Evolutionary conservation across 2,113 vertebrate species (phyloP).

Genomic region (Paramormyrops kingsleyae): DNA sequence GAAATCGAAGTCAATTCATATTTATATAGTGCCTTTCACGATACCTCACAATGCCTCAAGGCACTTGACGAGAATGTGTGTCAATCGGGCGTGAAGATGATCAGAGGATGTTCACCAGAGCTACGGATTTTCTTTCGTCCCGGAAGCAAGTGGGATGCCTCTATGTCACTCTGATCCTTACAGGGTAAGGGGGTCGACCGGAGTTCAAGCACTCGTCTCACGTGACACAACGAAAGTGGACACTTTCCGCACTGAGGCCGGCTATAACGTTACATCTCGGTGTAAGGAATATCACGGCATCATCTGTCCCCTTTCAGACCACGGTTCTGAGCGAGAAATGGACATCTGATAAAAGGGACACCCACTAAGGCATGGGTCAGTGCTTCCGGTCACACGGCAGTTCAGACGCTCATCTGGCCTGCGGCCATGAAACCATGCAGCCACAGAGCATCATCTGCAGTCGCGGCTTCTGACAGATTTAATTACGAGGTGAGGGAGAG

Average conservation of each 20-base stretch:
- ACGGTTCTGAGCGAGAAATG: not conserved
- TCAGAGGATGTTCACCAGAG: not conserved
- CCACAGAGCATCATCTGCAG: not conserved
- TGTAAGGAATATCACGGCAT: not conserved
- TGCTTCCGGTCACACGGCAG: not conserved
- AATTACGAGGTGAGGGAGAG: constrained; percentile 20
- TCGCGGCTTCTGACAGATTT: constrained; percentile 19
- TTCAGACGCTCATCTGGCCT: not conserved
- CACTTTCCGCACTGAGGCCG: not conserved
- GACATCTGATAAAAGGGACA: not conserved
- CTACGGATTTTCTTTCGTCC: not conserved
- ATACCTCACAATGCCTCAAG: not conserved
- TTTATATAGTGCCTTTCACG: not conserved
- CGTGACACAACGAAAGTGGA: not conserved
- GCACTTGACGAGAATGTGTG: not conserved
- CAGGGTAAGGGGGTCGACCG: not conserved
- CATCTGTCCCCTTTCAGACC: not conserved
- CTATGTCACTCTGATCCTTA: not conserved
- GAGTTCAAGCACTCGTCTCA: not conserved
- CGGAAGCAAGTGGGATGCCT: not conserved
- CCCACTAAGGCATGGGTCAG: not conserved
- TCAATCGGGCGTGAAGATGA: not conserved
- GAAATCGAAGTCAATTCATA: not conserved
- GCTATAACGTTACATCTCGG: not conserved
- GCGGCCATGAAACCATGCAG: constrained; percentile 2